Conservation (phyloP, 2,797 vertebrate genomes). For the Rhinatrema bivittatum region DNA sequence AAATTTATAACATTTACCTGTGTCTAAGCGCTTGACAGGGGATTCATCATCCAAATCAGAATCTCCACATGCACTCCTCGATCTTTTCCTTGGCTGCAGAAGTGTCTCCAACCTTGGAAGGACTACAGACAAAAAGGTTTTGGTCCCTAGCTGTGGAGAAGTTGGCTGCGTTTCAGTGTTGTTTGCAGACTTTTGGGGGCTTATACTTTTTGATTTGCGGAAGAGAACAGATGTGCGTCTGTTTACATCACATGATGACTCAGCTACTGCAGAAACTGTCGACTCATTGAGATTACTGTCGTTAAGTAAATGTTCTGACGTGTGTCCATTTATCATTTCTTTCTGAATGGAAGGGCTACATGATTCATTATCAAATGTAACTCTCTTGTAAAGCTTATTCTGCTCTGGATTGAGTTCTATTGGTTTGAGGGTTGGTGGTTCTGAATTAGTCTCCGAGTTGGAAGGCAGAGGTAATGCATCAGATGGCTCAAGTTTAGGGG, state of each 20-base stretch:
- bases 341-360: conserved; percentile 70
- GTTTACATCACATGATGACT: conserved; percentile 76
- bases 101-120: conserved; percentile 94
- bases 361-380: conserved; percentile 70
- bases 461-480: conserved; percentile 85
- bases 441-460: conserved; percentile 81
- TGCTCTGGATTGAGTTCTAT: conserved; percentile 78
- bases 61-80: conserved; percentile 71
- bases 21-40: conserved; percentile 79
- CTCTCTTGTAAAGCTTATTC: conserved; percentile 65
- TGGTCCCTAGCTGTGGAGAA: conserved; percentile 81
- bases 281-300: conserved; percentile 77
- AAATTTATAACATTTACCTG: conserved; percentile 58
- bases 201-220: conserved; percentile 84
- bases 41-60: conserved; percentile 74
- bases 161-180: conserved; percentile 58
- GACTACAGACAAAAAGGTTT: conserved; percentile 96
- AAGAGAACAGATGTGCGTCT: conserved; percentile 87
- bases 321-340: conserved; percentile 70
- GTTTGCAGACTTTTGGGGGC: conserved; percentile 71
- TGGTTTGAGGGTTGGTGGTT: conserved; percentile 92
- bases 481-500: conserved; percentile 93
- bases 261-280: conserved; percentile 76
- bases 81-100: conserved; percentile 93
- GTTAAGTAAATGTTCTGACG: conserved; percentile 62